Evolutionary conservation across 2,888 invertebrate genomes (phyloP), one percentile per base, ranked within the genome.

Genomic region (Strigamia crassipes): DNA sequence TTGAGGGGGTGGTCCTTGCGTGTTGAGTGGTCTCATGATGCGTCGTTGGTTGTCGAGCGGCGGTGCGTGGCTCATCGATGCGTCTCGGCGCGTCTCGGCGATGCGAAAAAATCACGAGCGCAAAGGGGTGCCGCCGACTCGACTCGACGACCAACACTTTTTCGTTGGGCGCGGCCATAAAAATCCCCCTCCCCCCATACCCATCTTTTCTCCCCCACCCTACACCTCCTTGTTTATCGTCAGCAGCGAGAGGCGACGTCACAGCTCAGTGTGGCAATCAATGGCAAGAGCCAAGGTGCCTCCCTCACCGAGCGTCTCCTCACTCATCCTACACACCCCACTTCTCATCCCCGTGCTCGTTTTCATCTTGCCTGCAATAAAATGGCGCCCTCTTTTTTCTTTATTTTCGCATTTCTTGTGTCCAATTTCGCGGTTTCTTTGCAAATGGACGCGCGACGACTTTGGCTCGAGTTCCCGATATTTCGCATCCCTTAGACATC

Each of bases 221-320:
- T 73, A 27, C 73, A 41, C 78, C 78, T 42, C 80, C 80, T 80
- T 79, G 79, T 79, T 80, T 80, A 80, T 80, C 80, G 80, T 41
- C 51, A 80, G 80, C 80, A 51, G 46, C 80, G 80, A 80, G 51
- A 51, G 23, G 31, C 46, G 46, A 51, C 80, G 80, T 51, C 80
- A 42, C 46, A 42, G 46, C 80, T 41, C 80, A 31, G 51, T 31
- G 46, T 80, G 80, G 46, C 80, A 80, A 80, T 80, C 80, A 80
- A 80, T 80, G 80, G 46, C 80, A 80, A 51, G 46, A 51, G 80
- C 80, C 80, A 80, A 80, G 46, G 80, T 80, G 80, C 80, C 80
- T 73, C 73, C 79, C 80, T 80, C 46, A 80, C 46, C 46, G 80
- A 80, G 41, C 78, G 78, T 78, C 41, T 42, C 73, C 73, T 78